A percentile compares a stretch with the other conserved stretches of the same genome.
These are phyloP conservation scores for Zaprionus africanus DNA, from an alignment of 1,140 invertebrate genomes.

Conservation along the genomic window DNA sequence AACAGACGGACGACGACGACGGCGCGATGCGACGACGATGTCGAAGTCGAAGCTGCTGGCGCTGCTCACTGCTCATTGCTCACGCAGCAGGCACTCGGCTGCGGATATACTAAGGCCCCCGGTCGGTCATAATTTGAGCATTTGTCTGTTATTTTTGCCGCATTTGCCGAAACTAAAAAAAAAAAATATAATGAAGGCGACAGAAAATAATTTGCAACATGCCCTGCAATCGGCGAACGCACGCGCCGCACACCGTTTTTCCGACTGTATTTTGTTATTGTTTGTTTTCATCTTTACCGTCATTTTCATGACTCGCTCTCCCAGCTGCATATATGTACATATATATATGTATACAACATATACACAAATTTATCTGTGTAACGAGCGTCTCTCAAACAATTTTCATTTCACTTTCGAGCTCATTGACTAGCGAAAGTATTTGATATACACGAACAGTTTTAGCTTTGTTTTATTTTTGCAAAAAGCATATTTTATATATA, in stretches of 20 bases:
- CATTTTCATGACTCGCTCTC: constrained; percentile 47
- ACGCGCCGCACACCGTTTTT: constrained; percentile 27
- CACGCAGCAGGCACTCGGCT: constrained; percentile 16
- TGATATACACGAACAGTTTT: constrained; percentile 10
- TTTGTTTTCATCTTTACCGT: constrained; percentile 56
- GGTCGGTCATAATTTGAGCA: constrained; percentile 53
- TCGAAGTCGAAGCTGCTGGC: constrained; percentile 9
- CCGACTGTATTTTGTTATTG: constrained; percentile 44
- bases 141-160: constrained; percentile 64
- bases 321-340: neutral
- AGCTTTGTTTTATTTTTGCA: constrained; percentile 10
- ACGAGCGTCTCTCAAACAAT: constrained; percentile 22
- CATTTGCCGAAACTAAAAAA: constrained; percentile 43
- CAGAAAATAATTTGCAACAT: constrained; percentile 69
- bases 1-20: constrained; percentile 34
- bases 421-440: constrained; percentile 64
- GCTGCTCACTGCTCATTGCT: constrained; percentile 18
- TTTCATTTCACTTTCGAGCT: constrained; percentile 72
- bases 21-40: constrained; percentile 21
- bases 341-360: neutral
- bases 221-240: constrained; percentile 19
- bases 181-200: constrained; percentile 30
- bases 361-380: constrained; percentile 8
- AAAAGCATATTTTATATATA: constrained; percentile 9
- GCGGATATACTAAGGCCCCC: constrained; percentile 18